These are phyloP conservation scores for Echinops telfairi DNA, from an alignment of 2,113 vertebrate species.

Conservation along the genomic window DNA sequence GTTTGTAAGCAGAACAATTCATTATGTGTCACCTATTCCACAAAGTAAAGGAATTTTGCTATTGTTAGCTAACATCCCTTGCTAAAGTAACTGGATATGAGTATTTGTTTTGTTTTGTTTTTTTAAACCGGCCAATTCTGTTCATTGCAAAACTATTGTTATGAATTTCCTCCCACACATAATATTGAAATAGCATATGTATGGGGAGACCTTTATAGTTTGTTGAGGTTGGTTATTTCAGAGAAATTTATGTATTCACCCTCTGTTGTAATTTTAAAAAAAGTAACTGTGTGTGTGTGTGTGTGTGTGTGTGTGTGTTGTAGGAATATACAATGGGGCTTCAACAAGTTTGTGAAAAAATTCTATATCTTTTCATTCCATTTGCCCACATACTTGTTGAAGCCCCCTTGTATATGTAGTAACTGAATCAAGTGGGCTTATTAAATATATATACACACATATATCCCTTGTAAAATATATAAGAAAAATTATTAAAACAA, in stretches of 20 bases:
- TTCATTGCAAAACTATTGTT: neutral
- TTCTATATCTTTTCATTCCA: too few species aligned
- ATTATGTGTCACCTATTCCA: neutral
- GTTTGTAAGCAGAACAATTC: neutral
- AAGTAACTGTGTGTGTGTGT: neutral
- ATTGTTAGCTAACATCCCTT: neutral
- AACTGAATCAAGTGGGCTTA: neutral
- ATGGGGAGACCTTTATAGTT: neutral
- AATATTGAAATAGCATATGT: neutral
- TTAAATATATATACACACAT: neutral
- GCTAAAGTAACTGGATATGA: neutral
- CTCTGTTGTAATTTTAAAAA: neutral
- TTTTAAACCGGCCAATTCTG: neutral
- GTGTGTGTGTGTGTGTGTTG: neutral
- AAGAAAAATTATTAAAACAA: neutral
- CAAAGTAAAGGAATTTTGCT: conserved; percentile 10
- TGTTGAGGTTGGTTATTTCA: neutral
- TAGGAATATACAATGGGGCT: too few species aligned
- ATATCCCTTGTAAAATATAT: too few species aligned
- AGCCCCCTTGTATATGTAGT: neutral
- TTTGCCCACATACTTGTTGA: too few species aligned
- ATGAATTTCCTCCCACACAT: neutral
- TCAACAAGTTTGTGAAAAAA: too few species aligned
- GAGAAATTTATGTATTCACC: neutral
- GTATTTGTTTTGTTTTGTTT: neutral